Percentiles rank a stretch among this genome's conserved stretches.
These are phyloP conservation scores for Pollenia griseotomentosa DNA, from an alignment of 2,888 invertebrate genomes.

Conservation along the genomic window DNA sequence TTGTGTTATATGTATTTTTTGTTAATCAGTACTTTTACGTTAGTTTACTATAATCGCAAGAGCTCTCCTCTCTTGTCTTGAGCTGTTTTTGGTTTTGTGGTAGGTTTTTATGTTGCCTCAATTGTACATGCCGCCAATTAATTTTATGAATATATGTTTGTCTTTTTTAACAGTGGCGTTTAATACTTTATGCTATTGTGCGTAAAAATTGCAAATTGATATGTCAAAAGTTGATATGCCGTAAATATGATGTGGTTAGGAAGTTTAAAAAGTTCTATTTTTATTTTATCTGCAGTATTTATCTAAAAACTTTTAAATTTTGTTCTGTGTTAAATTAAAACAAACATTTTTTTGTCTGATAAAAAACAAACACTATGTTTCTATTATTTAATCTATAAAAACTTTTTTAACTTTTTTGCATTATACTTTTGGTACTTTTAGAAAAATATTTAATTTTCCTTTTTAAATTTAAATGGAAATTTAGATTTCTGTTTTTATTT, in stretches of 20 bases:
- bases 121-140: no score
- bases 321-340: no score
- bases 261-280: neutral
- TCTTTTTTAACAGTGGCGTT: slow-evolving; percentile 12
- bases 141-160: neutral
- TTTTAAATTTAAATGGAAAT: neutral
- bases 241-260: neutral
- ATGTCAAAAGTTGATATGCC: slow-evolving; percentile 45
- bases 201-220: slow-evolving; percentile 60
- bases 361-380: no score
- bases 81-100: no score
- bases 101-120: no score
- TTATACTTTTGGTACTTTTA: neutral
- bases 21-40: no score
- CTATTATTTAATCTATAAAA: neutral
- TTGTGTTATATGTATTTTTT: neutral
- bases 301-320: no score
- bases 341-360: no score
- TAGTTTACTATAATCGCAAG: no score
- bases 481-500: neutral
- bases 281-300: neutral
- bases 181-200: slow-evolving; percentile 32
- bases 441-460: neutral
- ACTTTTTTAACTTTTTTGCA: neutral
- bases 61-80: no score